These are phyloP conservation scores for Noctilio leporinus DNA, from an alignment of 2,113 vertebrate genomes.

Conservation along the genomic window DNA sequence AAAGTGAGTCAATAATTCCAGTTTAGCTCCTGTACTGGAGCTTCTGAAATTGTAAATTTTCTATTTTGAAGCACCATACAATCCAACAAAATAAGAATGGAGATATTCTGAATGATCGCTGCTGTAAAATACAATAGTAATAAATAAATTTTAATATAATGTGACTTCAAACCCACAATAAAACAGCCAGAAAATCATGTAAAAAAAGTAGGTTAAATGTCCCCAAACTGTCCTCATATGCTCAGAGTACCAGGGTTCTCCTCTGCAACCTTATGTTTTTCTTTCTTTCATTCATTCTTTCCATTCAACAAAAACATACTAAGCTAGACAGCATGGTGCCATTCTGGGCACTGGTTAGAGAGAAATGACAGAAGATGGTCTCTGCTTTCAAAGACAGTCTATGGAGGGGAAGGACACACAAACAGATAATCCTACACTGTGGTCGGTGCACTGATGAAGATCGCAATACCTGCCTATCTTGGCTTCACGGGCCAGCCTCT, in stretches of 20 bases:
- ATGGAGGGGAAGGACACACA: neutral
- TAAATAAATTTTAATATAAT: neutral
- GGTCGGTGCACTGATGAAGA: neutral
- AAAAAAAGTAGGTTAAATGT: neutral
- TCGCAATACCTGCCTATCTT: neutral
- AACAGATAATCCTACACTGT: neutral
- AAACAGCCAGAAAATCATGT: neutral
- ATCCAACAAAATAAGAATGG: neutral
- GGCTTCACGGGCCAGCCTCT: neutral
- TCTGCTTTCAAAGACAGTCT: neutral
- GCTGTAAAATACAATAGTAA: neutral
- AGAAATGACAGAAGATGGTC: neutral
- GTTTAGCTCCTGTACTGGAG: neutral
- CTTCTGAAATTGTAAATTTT: neutral
- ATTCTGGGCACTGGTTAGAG: neutral
- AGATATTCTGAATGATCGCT: neutral
- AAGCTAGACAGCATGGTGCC: neutral
- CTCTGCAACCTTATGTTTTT: neutral
- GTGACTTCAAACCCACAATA: neutral
- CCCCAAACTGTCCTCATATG: neutral
- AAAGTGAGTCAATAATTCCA: conserved; percentile 10
- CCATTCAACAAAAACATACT: neutral
- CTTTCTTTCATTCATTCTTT: neutral
- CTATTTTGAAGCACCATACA: neutral
- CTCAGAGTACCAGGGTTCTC: neutral